phyloP scores from a whole-genome alignment of 2,888 invertebrate species.

The Noctua janthina region DNA sequence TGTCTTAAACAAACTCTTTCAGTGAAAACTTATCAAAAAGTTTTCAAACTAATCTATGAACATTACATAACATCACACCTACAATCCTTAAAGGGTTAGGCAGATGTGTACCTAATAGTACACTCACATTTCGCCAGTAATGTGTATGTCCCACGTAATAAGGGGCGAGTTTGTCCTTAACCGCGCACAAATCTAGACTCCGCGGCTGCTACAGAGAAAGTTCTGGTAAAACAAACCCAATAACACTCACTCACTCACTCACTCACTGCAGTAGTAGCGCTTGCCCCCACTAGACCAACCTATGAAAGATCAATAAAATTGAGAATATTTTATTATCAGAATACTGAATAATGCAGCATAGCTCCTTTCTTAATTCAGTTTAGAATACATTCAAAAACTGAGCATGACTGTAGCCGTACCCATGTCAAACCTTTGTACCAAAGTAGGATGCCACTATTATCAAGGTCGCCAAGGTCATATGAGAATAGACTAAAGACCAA shows the following conservation, averaged over 20 bases:
- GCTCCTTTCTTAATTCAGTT: slow-evolving; percentile 7
- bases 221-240: too few relatives aligned
- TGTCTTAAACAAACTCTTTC: neutral
- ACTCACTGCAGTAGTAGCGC: neutral
- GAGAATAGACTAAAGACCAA: slow-evolving; percentile 25
- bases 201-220: too few relatives aligned
- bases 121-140: too few relatives aligned
- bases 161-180: too few relatives aligned
- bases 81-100: neutral
- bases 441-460: slow-evolving; percentile 24
- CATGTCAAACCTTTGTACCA: slow-evolving; percentile 32
- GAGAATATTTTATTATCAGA: neutral
- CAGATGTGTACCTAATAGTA: neutral
- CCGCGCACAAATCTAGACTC: too few relatives aligned
- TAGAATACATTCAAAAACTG: neutral
- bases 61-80: neutral
- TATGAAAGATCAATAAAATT: neutral
- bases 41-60: too few relatives aligned
- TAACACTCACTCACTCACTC: too few relatives aligned
- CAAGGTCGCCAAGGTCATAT: slow-evolving; percentile 42
- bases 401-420: slow-evolving; percentile 14
- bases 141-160: neutral
- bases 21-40: neutral
- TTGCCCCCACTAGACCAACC: neutral
- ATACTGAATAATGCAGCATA: slow-evolving; percentile 17